Conservation (phyloP, 1,140 invertebrate species). For the Venustaconcha ellipsiformis region DNA sequence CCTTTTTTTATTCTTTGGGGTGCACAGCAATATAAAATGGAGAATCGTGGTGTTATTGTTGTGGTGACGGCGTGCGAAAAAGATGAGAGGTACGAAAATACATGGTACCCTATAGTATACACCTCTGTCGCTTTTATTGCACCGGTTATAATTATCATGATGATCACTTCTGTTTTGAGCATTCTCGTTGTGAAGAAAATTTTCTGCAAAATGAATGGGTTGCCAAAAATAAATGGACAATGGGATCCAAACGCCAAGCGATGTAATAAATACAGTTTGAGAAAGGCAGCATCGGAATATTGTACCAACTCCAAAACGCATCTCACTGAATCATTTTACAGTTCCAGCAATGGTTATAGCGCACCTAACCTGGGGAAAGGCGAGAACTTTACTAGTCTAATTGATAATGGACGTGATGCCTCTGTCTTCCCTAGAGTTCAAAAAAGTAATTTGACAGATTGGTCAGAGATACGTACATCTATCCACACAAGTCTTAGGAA, state of each 20-base stretch:
- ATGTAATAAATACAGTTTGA: neutral
- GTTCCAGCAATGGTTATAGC: no score
- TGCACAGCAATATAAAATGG: neutral
- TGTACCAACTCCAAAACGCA: no score
- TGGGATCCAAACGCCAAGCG: neutral
- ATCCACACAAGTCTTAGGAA: no score
- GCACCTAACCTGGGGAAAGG: no score
- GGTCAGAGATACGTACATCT: no score
- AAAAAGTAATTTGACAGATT: no score
- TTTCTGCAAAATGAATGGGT: neutral
- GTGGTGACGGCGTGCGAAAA: slow-evolving; percentile 1
- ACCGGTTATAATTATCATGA: neutral
- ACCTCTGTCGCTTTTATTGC: no score
- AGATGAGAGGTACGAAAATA: slow-evolving; percentile 1
- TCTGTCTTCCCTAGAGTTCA: no score
- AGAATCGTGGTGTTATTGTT: neutral
- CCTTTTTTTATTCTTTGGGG: slow-evolving; percentile 6
- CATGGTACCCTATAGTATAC: neutral
- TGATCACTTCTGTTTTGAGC: neutral
- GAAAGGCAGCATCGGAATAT: neutral
- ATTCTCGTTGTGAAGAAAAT: slow-evolving; percentile 1
- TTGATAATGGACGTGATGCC: no score
- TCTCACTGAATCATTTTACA: no score
- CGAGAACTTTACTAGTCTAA: no score
- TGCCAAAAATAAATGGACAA: neutral